Percentiles rank a stretch among this genome's conserved stretches.
Conservation (phyloP, 2,113 vertebrate genomes). For the Tragelaphus scriptus region DNA sequence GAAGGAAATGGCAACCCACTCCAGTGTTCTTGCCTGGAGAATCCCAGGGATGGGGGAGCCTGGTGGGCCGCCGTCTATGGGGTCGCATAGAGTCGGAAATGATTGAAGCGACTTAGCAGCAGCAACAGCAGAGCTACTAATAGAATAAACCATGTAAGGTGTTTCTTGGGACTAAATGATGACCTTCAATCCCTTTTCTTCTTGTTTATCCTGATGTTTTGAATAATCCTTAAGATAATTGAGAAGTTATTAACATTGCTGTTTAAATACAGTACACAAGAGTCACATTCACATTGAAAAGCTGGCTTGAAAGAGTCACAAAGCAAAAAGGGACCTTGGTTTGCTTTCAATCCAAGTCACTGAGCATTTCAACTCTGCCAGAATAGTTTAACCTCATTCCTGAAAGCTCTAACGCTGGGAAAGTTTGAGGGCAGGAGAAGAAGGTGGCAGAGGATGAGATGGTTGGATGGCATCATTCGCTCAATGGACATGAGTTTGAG, state of each 20-base stretch:
- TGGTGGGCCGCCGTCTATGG: too few relatives aligned
- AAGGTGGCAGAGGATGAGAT: neutral
- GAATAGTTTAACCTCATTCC: conserved; percentile 25
- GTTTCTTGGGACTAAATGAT: conserved; percentile 60
- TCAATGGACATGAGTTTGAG: neutral
- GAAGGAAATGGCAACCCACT: too few relatives aligned
- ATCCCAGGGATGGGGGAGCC: too few relatives aligned
- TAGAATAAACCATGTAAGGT: conserved; percentile 66
- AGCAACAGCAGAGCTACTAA: conserved; percentile 33
- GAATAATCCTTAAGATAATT: conserved; percentile 57
- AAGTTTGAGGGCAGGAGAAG: neutral
- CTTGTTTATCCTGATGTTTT: conserved; percentile 41
- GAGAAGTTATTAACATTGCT: conserved; percentile 44
- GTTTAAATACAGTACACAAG: neutral
- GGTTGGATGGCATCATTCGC: neutral
- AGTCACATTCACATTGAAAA: conserved; percentile 20
- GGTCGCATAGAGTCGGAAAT: too few relatives aligned
- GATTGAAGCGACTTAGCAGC: too few relatives aligned
- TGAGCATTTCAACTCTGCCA: conserved; percentile 19
- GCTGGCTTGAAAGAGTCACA: conserved; percentile 30
- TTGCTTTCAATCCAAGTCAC: conserved; percentile 27
- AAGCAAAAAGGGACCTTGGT: conserved; percentile 30
- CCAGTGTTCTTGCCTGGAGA: too few relatives aligned
- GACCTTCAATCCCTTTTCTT: conserved; percentile 57
- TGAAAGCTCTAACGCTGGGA: neutral